Evolutionary conservation across 2,888 invertebrate species (phyloP).

Genomic region (Sphinx pinastri): DNA sequence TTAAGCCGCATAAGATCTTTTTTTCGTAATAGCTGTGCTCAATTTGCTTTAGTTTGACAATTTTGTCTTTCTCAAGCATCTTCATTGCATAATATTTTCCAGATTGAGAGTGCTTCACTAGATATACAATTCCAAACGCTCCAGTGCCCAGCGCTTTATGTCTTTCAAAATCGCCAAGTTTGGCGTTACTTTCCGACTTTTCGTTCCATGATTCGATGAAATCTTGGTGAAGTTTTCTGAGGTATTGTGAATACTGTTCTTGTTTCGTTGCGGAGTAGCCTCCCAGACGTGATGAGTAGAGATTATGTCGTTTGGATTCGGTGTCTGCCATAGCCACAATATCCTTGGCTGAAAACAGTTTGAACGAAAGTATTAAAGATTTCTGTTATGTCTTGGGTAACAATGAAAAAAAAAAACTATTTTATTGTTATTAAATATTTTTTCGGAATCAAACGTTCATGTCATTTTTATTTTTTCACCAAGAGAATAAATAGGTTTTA

Average conservation of each 20-base stretch:
- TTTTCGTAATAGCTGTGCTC: constrained; percentile 96
- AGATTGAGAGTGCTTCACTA: constrained; percentile 84
- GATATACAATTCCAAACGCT: constrained; percentile 94
- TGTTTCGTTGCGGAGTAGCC: constrained; percentile 66
- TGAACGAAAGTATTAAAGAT: constrained; percentile 12
- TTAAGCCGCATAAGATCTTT: constrained; percentile 91
- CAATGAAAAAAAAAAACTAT: too few relatives aligned
- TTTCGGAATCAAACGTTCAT: too few relatives aligned
- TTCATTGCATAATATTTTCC: constrained; percentile 93
- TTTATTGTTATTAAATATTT: too few relatives aligned
- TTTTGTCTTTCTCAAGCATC: constrained; percentile 92
- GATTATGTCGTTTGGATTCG: constrained; percentile 40
- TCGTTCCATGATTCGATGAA: constrained; percentile 74
- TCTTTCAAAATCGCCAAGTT: constrained; percentile 87
- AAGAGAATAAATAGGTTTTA: too few relatives aligned
- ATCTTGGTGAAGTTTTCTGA: constrained; percentile 64
- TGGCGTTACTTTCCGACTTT: constrained; percentile 53
- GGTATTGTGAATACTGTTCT: constrained; percentile 64
- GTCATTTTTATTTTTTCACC: too few relatives aligned
- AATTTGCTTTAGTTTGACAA: constrained; percentile 94
- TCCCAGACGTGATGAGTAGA: constrained; percentile 40
- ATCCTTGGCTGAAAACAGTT: constrained; percentile 33
- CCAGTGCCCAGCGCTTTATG: constrained; percentile 92
- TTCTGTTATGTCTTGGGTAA: too few relatives aligned
- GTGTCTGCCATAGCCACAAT: constrained; percentile 48